These are phyloP conservation scores for Himalopsyche kuldschensis DNA, from an alignment of 2,888 invertebrate species.

Conservation along the genomic window DNA sequence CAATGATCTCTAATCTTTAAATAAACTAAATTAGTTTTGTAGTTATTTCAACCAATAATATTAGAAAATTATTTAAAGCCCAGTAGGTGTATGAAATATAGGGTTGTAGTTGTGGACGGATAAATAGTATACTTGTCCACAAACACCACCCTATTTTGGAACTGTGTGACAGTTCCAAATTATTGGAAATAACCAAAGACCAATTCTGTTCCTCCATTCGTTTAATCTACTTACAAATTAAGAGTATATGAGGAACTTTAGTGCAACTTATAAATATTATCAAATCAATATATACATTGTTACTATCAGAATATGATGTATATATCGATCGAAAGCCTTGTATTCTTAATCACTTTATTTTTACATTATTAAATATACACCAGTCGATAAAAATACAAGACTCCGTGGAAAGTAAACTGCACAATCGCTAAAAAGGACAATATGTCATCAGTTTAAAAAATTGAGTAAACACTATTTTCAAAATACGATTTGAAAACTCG, in stretches of 20 bases:
- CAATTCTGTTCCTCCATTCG: conserved; percentile 29
- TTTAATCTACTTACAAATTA: conserved; percentile 28
- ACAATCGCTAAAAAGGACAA: not conserved
- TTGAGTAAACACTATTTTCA: not conserved
- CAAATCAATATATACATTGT: not conserved
- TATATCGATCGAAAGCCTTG: not conserved
- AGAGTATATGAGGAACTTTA: conserved; percentile 39
- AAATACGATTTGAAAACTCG: not conserved
- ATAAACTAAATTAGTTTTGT: too few relatives aligned
- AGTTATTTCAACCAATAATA: too few relatives aligned
- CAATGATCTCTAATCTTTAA: too few relatives aligned
- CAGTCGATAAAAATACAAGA: conserved; percentile 2
- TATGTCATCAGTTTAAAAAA: not conserved
- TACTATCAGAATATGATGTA: not conserved
- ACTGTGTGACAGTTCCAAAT: not conserved
- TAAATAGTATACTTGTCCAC: not conserved
- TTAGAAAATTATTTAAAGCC: too few relatives aligned
- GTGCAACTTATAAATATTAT: conserved; percentile 37
- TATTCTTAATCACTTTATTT: not conserved
- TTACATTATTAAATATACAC: not conserved
- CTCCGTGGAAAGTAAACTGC: not conserved
- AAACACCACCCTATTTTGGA: not conserved
- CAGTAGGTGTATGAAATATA: not conserved
- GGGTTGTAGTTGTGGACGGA: not conserved
- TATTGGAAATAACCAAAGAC: not conserved